Evolutionary conservation across 2,797 vertebrate genomes (phyloP), one percentile per base, ranked within the genome.

Genomic region (Sebastes oblongus): DNA sequence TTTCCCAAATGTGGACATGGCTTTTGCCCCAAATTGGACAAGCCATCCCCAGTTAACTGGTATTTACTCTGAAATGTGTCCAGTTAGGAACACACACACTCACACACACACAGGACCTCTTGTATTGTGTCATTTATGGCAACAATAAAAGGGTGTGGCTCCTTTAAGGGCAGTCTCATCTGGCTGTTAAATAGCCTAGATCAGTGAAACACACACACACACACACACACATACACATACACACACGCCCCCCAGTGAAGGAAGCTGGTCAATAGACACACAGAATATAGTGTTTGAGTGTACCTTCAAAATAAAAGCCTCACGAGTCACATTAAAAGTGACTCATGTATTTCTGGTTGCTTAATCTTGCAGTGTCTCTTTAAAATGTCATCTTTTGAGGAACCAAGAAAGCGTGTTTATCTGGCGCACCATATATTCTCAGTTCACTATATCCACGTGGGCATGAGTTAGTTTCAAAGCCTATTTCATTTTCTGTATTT

Each of bases 141-240:
- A 88, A 88, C 82, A 91, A 88, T 88, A 86, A 86, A 90, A 90
- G 85, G 90, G 90, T 46, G 90, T 90, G 91, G 86, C 85, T 90
- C 88, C 90, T 94, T 95, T 94, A 94, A 95, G 89, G 73, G 34
- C 77, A 82, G 80, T 82, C 77, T 81, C 77, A 25, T 71, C 61
- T 66, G 72, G 85, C 78, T 87, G 91, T 83, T 90, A 85, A 92
- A 91, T 81, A 66, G 62, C 34, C 13, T 16, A 88, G 89, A 93
- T 90, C 89, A 86, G 75, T 78, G 83, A 81, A 54, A 39, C 78
- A 64, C 77, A 59, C 77, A 69, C 73, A 55, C 54, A 36, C 73
- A 27, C 5, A 27, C 27, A 62, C 77, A 69, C 73, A 55, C 54
- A 36, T 66, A 27, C 27, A 27, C 27, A 64, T 65, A 62, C 77